These are phyloP conservation scores for Loriculus beryllinus DNA, from an alignment of 2,797 vertebrate genomes.

Conservation along the genomic window DNA sequence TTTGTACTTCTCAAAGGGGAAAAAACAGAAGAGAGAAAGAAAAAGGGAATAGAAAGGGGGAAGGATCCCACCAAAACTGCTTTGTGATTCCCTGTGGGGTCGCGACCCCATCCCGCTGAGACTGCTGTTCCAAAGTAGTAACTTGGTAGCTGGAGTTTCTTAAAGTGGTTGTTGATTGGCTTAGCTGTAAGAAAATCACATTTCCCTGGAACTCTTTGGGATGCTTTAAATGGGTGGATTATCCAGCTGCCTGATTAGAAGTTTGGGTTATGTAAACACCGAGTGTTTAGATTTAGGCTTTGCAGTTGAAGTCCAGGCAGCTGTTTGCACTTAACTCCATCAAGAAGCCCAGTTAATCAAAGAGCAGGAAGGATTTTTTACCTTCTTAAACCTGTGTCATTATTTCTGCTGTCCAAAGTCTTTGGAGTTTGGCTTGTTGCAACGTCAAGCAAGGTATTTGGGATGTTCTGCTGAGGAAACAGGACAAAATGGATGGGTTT, in stretches of 20 bases:
- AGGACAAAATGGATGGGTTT: slow-evolving; percentile 46
- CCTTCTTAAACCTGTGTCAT: slow-evolving; percentile 75
- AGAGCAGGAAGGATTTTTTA: slow-evolving; percentile 77
- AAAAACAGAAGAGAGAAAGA: background rate
- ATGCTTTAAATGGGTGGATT: slow-evolving; percentile 80
- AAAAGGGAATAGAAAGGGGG: background rate
- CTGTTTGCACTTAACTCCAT: slow-evolving; percentile 82
- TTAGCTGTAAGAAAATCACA: slow-evolving; percentile 77
- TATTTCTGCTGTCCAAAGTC: slow-evolving; percentile 73
- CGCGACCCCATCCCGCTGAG: slow-evolving; percentile 35
- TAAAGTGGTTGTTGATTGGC: slow-evolving; percentile 74
- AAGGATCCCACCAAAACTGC: slow-evolving; percentile 54
- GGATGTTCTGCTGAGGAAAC: slow-evolving; percentile 60
- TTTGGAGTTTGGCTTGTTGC: slow-evolving; percentile 67
- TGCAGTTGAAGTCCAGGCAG: slow-evolving; percentile 77
- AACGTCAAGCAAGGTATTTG: slow-evolving; percentile 55
- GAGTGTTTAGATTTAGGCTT: slow-evolving; percentile 82
- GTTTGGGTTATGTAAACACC: slow-evolving; percentile 82
- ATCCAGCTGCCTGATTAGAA: slow-evolving; percentile 79
- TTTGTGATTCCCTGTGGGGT: slow-evolving; percentile 64
- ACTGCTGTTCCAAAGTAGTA: slow-evolving; percentile 43
- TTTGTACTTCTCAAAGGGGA: background rate
- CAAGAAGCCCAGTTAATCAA: slow-evolving; percentile 79
- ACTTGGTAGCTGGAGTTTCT: slow-evolving; percentile 57
- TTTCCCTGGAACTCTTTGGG: slow-evolving; percentile 77